Base-by-base conservation (phyloP, 2,113 vertebrate genomes). In the Corythaixoides concolor region DNA sequence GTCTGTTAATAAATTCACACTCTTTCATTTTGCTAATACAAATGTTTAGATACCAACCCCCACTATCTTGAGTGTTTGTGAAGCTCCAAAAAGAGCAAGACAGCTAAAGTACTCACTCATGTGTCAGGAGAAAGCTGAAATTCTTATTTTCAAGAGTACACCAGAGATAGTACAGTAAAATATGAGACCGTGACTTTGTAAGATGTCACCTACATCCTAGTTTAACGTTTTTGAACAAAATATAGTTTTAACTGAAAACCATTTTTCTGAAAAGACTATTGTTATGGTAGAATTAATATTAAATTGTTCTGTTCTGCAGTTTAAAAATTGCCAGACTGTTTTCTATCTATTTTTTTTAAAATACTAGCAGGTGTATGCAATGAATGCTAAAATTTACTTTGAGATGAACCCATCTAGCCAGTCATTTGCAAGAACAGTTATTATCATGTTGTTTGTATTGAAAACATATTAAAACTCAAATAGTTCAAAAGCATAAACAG, bases 391-490 rank as follows among this genome's bases (percentile, higher is more conserved):
- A 94, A 90, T 89, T 95, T 95, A 85, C 83, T 90, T 93, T 85
- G 88, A 88, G 96, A 87, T 97, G 90, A 96, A 97, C 94, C 70
- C 45, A 60, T 89, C 86, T 83, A 90, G 92, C 60, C 95, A 96
- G 77, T 80, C 72, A 87, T 97, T 96, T 96, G 85, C 81, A 62
- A 55, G 64, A 96, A 83, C 72, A 89, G 85, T 97, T 94, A 94
- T 97, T 96, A 95, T 83, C 78, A 50, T 83, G 77, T 85, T 88
- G 87, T 93, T 96, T 95, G 87, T 37, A 87, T 95, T 92, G 95
- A 96, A 97, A 96, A 95, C 94, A 95, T 97, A 96, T 96, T 95
- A 96, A 96, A 97, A 86, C 94, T 93, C 82, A 80, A 88, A 96
- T 75, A 87, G 74, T 94, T 97, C 88, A 94, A 95, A 93, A 94